Conservation (phyloP, 2,888 invertebrate species). For the Andrena hattorfiana region DNA sequence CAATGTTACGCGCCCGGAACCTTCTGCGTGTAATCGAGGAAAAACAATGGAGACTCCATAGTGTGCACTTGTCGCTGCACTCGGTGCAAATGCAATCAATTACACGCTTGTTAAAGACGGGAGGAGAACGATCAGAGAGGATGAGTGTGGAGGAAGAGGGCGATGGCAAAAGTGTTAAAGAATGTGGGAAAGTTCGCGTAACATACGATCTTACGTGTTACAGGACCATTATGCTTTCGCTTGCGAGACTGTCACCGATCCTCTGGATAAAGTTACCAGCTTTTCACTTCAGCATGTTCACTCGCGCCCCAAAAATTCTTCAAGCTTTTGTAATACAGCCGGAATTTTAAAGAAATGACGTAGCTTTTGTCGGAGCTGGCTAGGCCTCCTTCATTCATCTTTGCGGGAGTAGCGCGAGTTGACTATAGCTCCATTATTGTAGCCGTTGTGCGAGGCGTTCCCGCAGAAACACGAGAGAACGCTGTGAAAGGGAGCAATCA, state of each 20-base stretch:
- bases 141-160: background rate
- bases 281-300: conserved; percentile 12
- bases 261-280: conserved; percentile 14
- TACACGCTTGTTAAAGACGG: conserved; percentile 36
- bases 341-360: background rate
- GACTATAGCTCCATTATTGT: background rate
- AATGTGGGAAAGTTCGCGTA: conserved; percentile 44
- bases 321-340: background rate
- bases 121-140: background rate
- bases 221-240: background rate
- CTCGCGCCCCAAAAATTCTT: background rate
- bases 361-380: background rate
- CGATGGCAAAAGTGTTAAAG: conserved; percentile 21
- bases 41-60: background rate
- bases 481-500: background rate
- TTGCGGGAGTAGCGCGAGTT: background rate
- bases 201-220: conserved; percentile 3
- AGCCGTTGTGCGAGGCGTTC: background rate
- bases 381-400: background rate
- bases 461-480: background rate
- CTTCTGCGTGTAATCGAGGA: background rate
- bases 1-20: conserved; percentile 15
- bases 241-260: conserved; percentile 19
- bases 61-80: conserved; percentile 30
- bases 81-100: conserved; percentile 32